These are phyloP conservation scores for Plemyria rubiginata DNA, from an alignment of 2,888 invertebrate species.

Conservation along the genomic window DNA sequence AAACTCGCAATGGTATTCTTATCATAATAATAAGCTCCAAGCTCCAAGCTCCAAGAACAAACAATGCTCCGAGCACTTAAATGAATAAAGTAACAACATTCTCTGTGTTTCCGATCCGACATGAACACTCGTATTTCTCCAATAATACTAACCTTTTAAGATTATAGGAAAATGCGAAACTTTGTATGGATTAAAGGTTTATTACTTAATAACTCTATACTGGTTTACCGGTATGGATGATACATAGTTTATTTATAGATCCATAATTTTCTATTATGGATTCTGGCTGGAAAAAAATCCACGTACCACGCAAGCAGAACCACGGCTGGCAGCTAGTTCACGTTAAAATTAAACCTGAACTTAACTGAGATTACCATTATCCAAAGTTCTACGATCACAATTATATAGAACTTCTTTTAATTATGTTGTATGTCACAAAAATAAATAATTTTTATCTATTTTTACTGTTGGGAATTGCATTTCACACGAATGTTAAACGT, in stretches of 20 bases:
- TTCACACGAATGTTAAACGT: neutral
- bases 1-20: neutral
- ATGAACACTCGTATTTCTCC: slow-evolving; percentile 5
- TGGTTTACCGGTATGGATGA: no score
- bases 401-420: neutral
- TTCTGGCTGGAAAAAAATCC: no score
- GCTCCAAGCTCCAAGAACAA: slow-evolving; percentile 12
- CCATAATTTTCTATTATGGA: no score
- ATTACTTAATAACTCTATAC: no score
- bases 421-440: neutral
- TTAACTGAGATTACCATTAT: slow-evolving; percentile 1
- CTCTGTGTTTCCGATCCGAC: slow-evolving; percentile 9
- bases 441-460: neutral
- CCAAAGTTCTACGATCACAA: neutral
- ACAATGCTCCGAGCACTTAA: slow-evolving; percentile 16
- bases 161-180: no score
- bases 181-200: no score
- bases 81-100: slow-evolving; percentile 11
- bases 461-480: neutral
- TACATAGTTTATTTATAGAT: no score
- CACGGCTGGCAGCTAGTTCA: neutral
- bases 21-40: slow-evolving; percentile 4
- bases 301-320: neutral
- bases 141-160: slow-evolving; percentile 1
- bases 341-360: no score